These are phyloP conservation scores for Empidonax traillii DNA, from an alignment of 2,113 vertebrate species.

Conservation along the genomic window DNA sequence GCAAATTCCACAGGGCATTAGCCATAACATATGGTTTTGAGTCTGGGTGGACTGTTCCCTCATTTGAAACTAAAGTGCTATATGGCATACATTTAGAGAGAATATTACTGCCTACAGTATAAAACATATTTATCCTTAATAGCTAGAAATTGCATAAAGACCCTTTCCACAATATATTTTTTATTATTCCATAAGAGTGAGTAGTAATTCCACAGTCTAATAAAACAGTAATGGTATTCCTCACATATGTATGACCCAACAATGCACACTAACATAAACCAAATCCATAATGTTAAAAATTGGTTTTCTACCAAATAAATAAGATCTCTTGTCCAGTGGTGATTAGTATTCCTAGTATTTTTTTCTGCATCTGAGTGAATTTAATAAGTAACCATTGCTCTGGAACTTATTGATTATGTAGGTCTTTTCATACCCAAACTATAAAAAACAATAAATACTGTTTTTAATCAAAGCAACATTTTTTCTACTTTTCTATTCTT, in stretches of 20 bases:
- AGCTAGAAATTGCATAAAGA: constrained; percentile 55
- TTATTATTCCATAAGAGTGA: constrained; percentile 64
- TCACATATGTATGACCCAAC: constrained; percentile 16
- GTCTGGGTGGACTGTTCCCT: constrained; percentile 9
- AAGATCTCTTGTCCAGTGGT: neutral
- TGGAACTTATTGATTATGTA: constrained; percentile 2
- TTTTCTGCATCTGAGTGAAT: neutral
- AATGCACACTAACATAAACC: constrained; percentile 4
- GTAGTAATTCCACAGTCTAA: constrained; percentile 71
- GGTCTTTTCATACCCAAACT: constrained; percentile 22
- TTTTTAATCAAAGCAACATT: constrained; percentile 38
- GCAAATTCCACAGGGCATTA: constrained; percentile 42
- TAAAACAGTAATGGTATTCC: constrained; percentile 59
- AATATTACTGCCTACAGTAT: constrained; percentile 58
- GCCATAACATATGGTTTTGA: constrained; percentile 64
- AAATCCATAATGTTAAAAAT: constrained; percentile 44
- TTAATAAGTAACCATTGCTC: neutral
- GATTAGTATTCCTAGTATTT: neutral
- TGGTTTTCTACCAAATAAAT: constrained; percentile 23
- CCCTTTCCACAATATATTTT: constrained; percentile 48
- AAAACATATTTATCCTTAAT: constrained; percentile 59
- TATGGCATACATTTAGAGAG: constrained; percentile 69
- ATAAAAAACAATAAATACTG: neutral
- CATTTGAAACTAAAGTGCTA: constrained; percentile 29
- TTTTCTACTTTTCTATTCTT: constrained; percentile 28